Conservation (phyloP, 2,888 invertebrate genomes). For the Phoronis australis region DNA sequence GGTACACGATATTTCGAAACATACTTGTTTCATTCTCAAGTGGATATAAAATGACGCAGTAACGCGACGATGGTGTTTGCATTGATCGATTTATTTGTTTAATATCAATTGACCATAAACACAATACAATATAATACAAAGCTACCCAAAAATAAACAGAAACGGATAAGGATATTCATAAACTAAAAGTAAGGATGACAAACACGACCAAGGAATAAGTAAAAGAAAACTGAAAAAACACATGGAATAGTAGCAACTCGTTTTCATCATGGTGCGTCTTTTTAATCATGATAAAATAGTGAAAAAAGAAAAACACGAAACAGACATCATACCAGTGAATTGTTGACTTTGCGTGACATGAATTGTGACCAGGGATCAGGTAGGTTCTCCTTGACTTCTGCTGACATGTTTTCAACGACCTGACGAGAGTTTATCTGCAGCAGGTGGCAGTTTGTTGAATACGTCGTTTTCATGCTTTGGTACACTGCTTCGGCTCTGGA, state of each 20-base stretch:
- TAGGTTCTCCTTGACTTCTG: slow-evolving; percentile 20
- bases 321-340: neutral
- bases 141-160: neutral
- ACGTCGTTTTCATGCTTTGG: slow-evolving; percentile 78
- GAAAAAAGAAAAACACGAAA: neutral
- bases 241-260: neutral
- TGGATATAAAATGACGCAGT: too few species aligned
- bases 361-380: slow-evolving; percentile 83
- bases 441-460: slow-evolving; percentile 79
- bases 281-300: neutral
- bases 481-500: slow-evolving; percentile 79
- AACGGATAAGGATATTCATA: neutral
- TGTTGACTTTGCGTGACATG: slow-evolving; percentile 52
- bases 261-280: neutral
- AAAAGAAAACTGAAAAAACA: neutral
- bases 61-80: too few species aligned
- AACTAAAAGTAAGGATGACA: neutral
- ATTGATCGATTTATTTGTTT: too few species aligned
- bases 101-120: neutral
- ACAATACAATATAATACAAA: neutral
- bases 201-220: neutral
- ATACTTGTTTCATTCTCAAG: too few species aligned
- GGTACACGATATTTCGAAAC: too few species aligned
- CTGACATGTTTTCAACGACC: slow-evolving; percentile 28
- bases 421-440: slow-evolving; percentile 76